Conservation (phyloP, 2,113 vertebrate species). For the Rhea americana region DNA sequence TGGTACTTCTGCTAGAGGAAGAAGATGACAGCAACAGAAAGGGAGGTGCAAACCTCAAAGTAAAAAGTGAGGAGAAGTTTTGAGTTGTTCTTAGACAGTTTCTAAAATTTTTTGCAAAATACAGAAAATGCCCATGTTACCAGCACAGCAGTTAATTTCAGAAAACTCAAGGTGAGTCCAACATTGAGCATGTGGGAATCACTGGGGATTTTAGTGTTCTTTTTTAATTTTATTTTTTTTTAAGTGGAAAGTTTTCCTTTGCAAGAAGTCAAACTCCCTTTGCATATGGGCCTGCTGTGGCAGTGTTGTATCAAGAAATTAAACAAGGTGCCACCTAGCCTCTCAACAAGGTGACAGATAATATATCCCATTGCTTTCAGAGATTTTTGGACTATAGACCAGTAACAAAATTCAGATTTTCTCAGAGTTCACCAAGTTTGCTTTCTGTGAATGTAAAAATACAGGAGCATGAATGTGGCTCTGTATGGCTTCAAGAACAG, state of each 20-base stretch:
- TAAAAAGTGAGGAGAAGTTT: background rate
- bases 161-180: background rate
- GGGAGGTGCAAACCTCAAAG: background rate
- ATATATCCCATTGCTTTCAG: background rate
- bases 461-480: background rate
- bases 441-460: background rate
- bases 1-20: background rate
- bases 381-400: background rate
- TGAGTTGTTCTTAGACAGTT: background rate
- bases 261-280: background rate
- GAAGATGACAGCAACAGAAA: background rate
- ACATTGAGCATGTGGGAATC: rapidly evolving
- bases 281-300: background rate
- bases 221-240: background rate
- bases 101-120: background rate
- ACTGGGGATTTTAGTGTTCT: background rate
- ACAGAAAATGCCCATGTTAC: background rate
- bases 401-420: background rate
- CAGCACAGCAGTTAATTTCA: background rate
- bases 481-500: background rate
- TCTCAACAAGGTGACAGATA: background rate
- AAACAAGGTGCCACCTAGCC: background rate
- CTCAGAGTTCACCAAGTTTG: background rate
- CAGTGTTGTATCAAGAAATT: background rate
- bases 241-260: background rate